These are phyloP conservation scores for Anguilla obscura DNA, from an alignment of 2,797 vertebrate genomes.

Conservation along the genomic window DNA sequence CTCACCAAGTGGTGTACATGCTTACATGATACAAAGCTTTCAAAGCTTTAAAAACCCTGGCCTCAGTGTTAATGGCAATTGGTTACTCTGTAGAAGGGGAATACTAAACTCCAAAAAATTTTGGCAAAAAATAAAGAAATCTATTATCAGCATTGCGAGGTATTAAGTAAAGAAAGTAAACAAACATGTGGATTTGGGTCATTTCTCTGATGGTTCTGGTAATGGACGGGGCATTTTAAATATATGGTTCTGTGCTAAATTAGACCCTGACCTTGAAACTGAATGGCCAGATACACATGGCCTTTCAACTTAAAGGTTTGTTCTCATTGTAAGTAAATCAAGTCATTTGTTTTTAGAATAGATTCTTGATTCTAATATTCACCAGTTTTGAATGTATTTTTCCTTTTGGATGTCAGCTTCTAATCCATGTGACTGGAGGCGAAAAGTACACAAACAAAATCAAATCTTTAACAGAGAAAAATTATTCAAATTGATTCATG, in stretches of 20 bases:
- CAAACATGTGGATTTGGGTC: not conserved
- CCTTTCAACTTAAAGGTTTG: not conserved
- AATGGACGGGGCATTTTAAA: not conserved
- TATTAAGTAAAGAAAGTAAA: not conserved
- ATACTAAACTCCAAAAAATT: not conserved
- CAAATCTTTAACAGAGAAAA: not conserved
- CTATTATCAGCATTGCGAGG: not conserved
- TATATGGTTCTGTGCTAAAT: not conserved
- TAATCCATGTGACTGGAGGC: not conserved
- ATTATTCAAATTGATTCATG: not conserved
- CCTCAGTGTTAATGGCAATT: not conserved
- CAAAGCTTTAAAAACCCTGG: not conserved
- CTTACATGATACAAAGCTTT: too few relatives aligned
- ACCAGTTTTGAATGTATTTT: not conserved
- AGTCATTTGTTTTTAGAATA: not conserved
- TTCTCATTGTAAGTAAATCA: not conserved
- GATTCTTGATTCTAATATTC: not conserved
- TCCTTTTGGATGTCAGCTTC: not conserved
- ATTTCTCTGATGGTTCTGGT: not conserved
- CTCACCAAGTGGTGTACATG: too few relatives aligned
- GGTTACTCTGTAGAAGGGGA: not conserved
- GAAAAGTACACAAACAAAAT: not conserved
- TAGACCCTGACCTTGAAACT: not conserved
- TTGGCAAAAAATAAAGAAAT: not conserved
- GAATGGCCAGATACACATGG: not conserved